Evolutionary conservation across 2,888 invertebrate species (phyloP), one percentile per base, ranked within the genome.

Genomic region (Ceriagrion tenellum): DNA sequence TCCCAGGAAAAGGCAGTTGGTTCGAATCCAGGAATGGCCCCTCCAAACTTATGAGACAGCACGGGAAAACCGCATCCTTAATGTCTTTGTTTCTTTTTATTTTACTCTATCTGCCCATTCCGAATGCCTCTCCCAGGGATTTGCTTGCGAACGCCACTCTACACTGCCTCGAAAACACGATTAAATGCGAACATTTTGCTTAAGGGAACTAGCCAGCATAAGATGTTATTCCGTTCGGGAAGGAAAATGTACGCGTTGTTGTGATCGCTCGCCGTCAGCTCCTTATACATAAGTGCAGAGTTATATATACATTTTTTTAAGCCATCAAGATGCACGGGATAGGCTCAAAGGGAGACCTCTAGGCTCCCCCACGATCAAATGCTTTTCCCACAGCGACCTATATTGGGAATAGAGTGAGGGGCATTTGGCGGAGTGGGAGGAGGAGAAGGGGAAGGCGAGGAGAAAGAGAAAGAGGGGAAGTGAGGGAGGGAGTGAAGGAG

Each of bases 311-410:
- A 69, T n/a, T n/a, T n/a, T n/a, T 81, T 35, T 35, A 81, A 16
- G 81, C 81, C 30, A 18, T 35, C 12, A 35, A 81, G 81, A 81
- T 81, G 81, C 81, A 81, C 81, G 81, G 81, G 81, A 81, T 30
- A 13, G 81, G 81, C 81, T 81, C 81, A 81, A 81, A 81, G 35
- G 81, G 81, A 81, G 35, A 81, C 35, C 35, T 81, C 81, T 81
- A 81, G 81, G 81, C 81, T 81, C 47, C 63, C 20, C 93, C 74
- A 74, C 69, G 69, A 93, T 93, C 47, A 93, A 91, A 93, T 74
- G 93, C 93, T 69, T 40, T 93, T 59, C 91, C 59, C 91, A 40
- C 93, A 63, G 93, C 93, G 93, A 93, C 93, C 93, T 93, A 93
- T 93, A 93, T 93, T 93, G 93, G 93, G 55, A 81, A 81, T 81